A percentile compares a stretch with the other conserved stretches of the same genome.
Evolutionary conservation across 2,113 vertebrate species (phyloP).

Genomic region (Polypterus senegalus): DNA sequence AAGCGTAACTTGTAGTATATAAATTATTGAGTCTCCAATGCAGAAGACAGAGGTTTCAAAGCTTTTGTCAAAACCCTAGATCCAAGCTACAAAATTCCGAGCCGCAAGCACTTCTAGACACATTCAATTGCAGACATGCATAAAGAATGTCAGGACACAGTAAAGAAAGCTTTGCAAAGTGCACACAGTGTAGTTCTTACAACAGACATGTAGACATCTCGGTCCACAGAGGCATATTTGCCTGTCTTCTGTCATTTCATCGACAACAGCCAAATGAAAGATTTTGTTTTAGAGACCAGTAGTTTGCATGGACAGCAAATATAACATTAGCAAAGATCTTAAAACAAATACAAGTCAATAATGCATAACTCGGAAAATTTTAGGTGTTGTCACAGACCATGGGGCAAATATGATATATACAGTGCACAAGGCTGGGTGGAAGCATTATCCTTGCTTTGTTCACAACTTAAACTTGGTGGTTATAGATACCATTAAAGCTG

Average conservation of each 20-base stretch:
- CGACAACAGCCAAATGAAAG: conserved; percentile 16
- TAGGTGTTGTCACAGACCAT: conserved; percentile 13
- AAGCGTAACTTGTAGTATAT: too few species aligned
- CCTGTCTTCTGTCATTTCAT: conserved; percentile 12
- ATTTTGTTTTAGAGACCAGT: conserved; percentile 13
- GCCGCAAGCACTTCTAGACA: conserved; percentile 2
- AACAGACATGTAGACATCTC: conserved; percentile 10
- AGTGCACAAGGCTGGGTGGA: conserved; percentile 13
- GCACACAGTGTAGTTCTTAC: conserved; percentile 7
- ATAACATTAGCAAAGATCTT: conserved; percentile 15
- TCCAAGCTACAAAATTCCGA: conserved; percentile 6
- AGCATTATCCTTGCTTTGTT: conserved; percentile 11
- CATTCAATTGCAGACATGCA: conserved; percentile 8
- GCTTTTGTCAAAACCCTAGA: neutral
- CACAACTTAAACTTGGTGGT: conserved; percentile 14
- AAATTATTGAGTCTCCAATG: too few species aligned
- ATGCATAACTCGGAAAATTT: conserved; percentile 16
- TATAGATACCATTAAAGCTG: conserved; percentile 3
- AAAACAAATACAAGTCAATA: conserved; percentile 17
- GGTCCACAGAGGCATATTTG: conserved; percentile 14
- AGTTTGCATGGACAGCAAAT: conserved; percentile 18
- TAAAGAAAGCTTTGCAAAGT: conserved; percentile 8
- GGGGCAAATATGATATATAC: conserved; percentile 15
- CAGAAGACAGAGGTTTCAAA: neutral
- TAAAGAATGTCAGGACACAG: conserved; percentile 17